phyloP scores from a whole-genome alignment of 2,797 vertebrate species.

The Poeciliopsis turneri region DNA sequence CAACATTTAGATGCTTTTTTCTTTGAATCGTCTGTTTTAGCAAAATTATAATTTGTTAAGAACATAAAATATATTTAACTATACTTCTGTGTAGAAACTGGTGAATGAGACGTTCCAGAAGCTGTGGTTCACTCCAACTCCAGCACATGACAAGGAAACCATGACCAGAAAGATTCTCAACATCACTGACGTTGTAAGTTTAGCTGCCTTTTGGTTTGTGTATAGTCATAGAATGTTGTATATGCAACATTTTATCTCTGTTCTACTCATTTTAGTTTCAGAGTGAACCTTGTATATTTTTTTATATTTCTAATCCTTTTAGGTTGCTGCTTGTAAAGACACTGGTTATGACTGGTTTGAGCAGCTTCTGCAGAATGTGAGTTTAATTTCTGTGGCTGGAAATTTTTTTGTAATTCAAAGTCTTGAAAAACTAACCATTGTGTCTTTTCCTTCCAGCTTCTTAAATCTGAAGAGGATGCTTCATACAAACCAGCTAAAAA shows the following conservation, averaged over 20 bases:
- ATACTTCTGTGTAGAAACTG: slow-evolving; percentile 87
- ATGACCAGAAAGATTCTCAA: slow-evolving; percentile 98
- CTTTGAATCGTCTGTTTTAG: not conserved
- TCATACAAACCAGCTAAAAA: slow-evolving; percentile 97
- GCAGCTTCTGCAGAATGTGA: slow-evolving; percentile 96
- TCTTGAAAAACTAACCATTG: not conserved
- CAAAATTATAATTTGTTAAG: not conserved
- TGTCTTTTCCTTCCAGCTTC: slow-evolving; percentile 74
- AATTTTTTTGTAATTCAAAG: not conserved
- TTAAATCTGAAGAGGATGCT: slow-evolving; percentile 96
- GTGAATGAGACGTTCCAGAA: slow-evolving; percentile 99
- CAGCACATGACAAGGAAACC: slow-evolving; percentile 91
- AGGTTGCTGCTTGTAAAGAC: slow-evolving; percentile 97
- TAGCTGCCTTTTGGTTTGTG: not conserved
- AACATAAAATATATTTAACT: not conserved
- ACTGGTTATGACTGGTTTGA: slow-evolving; percentile 99
- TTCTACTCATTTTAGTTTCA: not conserved
- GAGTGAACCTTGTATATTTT: not conserved
- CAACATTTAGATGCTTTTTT: not conserved
- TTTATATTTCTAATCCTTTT: slow-evolving; percentile 19
- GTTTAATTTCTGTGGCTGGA: slow-evolving; percentile 44
- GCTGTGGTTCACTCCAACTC: slow-evolving; percentile 97
- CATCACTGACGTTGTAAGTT: slow-evolving; percentile 95
- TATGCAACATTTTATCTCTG: not conserved
- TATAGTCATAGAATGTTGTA: not conserved